Evolutionary conservation across 2,797 vertebrate genomes (phyloP).

Genomic region (Eleutherodactylus coqui): DNA sequence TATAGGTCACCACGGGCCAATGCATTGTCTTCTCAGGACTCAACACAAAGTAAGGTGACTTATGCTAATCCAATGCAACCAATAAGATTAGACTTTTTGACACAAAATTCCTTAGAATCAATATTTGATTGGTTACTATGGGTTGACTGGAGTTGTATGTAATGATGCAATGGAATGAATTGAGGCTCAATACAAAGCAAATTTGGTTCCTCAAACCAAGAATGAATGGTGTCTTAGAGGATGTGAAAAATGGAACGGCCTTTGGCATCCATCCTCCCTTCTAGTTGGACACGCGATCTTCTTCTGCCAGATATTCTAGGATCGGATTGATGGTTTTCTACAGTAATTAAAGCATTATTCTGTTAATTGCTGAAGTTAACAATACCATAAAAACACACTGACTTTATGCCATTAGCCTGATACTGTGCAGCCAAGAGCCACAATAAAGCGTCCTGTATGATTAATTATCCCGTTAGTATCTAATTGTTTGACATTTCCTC

Average conservation of each 20-base stretch:
- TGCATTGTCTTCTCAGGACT: neutral
- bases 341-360: neutral
- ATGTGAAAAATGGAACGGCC: neutral
- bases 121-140: neutral
- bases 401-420: neutral
- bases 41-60: neutral
- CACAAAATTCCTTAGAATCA: neutral
- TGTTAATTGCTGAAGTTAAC: slow-evolving; percentile 5
- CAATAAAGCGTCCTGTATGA: neutral
- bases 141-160: neutral
- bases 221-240: neutral
- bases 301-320: neutral
- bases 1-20: neutral
- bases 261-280: neutral
- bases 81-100: neutral
- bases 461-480: slow-evolving; percentile 21
- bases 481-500: slow-evolving; percentile 56
- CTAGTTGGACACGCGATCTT: neutral
- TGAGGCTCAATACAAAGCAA: neutral
- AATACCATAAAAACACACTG: neutral
- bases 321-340: neutral
- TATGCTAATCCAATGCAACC: neutral
- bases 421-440: neutral
- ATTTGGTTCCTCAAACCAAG: neutral
- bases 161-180: neutral